These are phyloP conservation scores for Cephus cinctus DNA, from an alignment of 1,140 invertebrate genomes.

Conservation along the genomic window DNA sequence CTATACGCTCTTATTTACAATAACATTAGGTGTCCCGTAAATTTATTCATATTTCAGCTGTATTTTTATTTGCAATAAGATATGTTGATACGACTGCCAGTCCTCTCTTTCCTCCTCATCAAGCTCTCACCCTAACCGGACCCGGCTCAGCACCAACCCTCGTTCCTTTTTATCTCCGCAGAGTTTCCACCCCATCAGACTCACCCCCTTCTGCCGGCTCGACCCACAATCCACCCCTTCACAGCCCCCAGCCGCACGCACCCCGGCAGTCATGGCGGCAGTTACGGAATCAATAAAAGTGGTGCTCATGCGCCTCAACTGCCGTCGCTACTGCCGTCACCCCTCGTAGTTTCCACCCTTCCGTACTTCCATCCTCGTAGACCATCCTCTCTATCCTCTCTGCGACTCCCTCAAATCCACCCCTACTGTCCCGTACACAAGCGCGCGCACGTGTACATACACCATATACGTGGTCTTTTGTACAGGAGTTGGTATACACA, in stretches of 20 bases:
- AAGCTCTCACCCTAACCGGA: constrained; percentile 15
- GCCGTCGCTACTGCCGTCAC: constrained; percentile 47
- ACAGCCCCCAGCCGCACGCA: constrained; percentile 28
- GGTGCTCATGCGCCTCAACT: constrained; percentile 58
- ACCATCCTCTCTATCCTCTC: neutral
- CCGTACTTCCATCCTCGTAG: neutral
- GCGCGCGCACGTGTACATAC: too few relatives aligned
- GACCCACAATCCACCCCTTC: constrained; percentile 30
- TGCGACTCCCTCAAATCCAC: constrained; percentile 14
- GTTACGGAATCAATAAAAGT: constrained; percentile 59
- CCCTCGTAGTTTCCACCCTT: constrained; percentile 24
- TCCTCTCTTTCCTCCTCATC: constrained; percentile 37
- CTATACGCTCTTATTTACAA: constrained; percentile 4
- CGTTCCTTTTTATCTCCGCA: constrained; percentile 58
- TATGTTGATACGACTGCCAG: constrained; percentile 49
- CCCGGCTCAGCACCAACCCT: constrained; percentile 43
- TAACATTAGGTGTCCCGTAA: constrained; percentile 26
- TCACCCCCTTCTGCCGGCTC: constrained; percentile 25
- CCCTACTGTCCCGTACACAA: constrained; percentile 16
- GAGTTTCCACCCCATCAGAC: constrained; percentile 58
- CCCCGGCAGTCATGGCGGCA: constrained; percentile 54
- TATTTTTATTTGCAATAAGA: constrained; percentile 55
- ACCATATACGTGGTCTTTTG: too few relatives aligned
- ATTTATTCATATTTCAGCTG: constrained; percentile 52
- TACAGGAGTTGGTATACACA: too few relatives aligned